Conservation (phyloP, 1,140 invertebrate genomes). For the Heliothis subflexa region DNA sequence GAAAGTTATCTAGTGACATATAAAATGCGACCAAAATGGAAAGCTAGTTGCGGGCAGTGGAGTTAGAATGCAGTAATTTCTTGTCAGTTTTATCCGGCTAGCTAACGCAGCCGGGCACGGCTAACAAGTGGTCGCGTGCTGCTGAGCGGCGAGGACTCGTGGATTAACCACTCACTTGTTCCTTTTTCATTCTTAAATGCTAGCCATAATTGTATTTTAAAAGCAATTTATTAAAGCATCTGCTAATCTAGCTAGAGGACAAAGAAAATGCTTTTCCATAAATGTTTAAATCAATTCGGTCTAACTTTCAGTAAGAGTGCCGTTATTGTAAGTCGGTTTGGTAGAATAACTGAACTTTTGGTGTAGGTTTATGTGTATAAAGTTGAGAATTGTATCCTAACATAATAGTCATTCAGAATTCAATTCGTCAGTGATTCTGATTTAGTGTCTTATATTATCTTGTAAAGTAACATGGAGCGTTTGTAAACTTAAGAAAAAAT, state of each 20-base stretch:
- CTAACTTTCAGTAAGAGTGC: not conserved
- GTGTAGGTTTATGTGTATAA: not conserved
- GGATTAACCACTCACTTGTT: constrained; percentile 17
- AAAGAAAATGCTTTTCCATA: not conserved
- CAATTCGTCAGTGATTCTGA: not conserved
- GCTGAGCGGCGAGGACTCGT: not conserved
- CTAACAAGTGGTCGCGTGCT: constrained; percentile 50
- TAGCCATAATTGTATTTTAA: constrained; percentile 19
- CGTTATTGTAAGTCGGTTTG: not conserved
- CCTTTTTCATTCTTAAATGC: constrained; percentile 18
- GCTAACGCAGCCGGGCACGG: not conserved
- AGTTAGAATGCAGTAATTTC: constrained; percentile 33
- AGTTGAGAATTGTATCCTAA: not conserved
- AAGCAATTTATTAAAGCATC: constrained; percentile 3
- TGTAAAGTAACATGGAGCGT: no score
- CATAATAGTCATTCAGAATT: not conserved
- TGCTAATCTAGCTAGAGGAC: not conserved
- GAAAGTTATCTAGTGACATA: not conserved
- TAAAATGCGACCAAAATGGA: constrained; percentile 16
- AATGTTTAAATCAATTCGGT: not conserved
- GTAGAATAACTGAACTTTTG: not conserved
- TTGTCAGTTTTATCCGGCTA: constrained; percentile 35
- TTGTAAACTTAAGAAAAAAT: not conserved
- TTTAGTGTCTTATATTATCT: not conserved
- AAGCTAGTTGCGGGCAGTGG: not conserved